Base-by-base conservation (phyloP, 2,888 invertebrate genomes). In the Troilus luridus region DNA sequence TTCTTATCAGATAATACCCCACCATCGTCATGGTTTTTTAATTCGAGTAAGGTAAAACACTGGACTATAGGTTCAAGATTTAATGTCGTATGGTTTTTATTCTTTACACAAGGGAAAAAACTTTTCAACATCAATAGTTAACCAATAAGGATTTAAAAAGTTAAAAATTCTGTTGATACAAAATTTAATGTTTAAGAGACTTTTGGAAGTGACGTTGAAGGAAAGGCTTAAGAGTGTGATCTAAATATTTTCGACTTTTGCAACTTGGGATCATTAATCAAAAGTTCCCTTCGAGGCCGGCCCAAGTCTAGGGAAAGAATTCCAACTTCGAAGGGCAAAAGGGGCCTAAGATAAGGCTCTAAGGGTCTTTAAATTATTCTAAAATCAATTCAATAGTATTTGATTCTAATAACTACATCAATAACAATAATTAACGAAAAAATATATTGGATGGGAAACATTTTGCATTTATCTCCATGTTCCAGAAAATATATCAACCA, bases 211-310 rank as follows among this genome's bases (percentile, higher is more conserved):
- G 85, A 85, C 85, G 85, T 85, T 58, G 56, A 54, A 11, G 56
- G 56, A 85, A 85, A n/a, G 85, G 56, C 56, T 56, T 85, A 56
- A 85, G 85, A 85, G 85, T 56, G 56, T 85, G 56, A 85, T 85
- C 85, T 85, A 85, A 56, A 85, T 56, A 85, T 85, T 85, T 85
- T 85, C 54, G 85, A 56, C 85, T 85, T 85, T 85, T 58, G 85
- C 56, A 85, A 85, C 21, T 85, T 85, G 41, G 41, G 56, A 56
- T 85, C 85, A 85, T 85, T 85, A 85, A 85, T 85, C 85, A 85
- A 8, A 85, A 85, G 85, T 56, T 41, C 41, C 41, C 72, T 41
- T 17, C 72, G 21, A 56, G 56, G n/a, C n/a, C n/a, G 21, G 56
- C 12, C n/a, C 8, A 19, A 56, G 56, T 85, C 56, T 54, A n/a